Percentiles rank a stretch among this genome's conserved stretches.
Conservation (phyloP, 1,140 invertebrate species). For the Coelopa frigida region DNA sequence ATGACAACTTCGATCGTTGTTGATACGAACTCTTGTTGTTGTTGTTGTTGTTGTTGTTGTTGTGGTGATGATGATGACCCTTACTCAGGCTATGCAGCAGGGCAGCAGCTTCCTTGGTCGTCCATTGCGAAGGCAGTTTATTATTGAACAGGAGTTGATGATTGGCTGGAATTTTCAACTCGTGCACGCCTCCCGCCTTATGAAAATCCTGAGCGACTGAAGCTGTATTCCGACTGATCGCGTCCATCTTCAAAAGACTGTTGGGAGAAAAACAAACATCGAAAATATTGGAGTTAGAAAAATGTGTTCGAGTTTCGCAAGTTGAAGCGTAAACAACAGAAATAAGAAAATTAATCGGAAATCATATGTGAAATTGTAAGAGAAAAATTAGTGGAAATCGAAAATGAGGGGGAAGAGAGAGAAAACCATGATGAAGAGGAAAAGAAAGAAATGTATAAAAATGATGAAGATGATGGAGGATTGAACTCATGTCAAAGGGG, state of each 20-base stretch:
- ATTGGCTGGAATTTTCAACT: conserved; percentile 45
- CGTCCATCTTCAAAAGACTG: conserved; percentile 45
- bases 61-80: conserved; percentile 24
- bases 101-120: conserved; percentile 42
- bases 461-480: neutral
- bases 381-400: conserved; percentile 1
- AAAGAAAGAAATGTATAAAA: no score
- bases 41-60: conserved; percentile 15
- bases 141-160: conserved; percentile 46
- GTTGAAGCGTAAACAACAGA: no score
- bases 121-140: conserved; percentile 45
- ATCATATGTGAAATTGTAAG: neutral
- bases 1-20: conserved; percentile 7
- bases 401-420: conserved; percentile 10
- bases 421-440: conserved; percentile 4
- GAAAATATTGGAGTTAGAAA: conserved; percentile 2
- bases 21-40: conserved; percentile 12
- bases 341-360: neutral
- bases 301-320: no score
- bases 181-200: conserved; percentile 46
- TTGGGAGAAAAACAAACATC: neutral
- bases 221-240: conserved; percentile 45
- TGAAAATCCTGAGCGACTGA: conserved; percentile 47
- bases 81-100: conserved; percentile 38
- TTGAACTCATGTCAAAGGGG: neutral